phyloP scores from a whole-genome alignment of 2,888 invertebrate species.

The Escarpia spicata region DNA sequence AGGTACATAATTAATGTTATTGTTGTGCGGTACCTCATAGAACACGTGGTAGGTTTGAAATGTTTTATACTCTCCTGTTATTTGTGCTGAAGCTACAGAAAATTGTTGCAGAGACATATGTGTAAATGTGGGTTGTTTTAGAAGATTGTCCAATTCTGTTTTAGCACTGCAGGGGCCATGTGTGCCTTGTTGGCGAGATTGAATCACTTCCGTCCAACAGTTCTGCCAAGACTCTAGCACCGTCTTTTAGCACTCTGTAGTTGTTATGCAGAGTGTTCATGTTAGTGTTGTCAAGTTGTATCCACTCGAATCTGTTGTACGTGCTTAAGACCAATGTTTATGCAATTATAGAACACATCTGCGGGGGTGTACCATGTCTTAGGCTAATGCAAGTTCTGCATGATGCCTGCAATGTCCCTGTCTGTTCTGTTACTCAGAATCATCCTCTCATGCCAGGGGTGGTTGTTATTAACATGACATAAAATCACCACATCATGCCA shows the following conservation, averaged over 20 bases:
- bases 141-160: neutral
- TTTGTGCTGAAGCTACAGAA: conserved; percentile 21
- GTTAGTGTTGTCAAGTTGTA: neutral
- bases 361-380: neutral
- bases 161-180: neutral
- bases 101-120: neutral
- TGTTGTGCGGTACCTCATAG: neutral
- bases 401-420: conserved; percentile 1
- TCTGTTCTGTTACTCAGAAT: conserved; percentile 10
- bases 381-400: conserved; percentile 18
- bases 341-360: conserved; percentile 21
- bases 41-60: neutral
- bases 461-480: conserved; percentile 14
- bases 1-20: neutral
- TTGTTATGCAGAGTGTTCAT: conserved; percentile 8
- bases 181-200: conserved; percentile 19
- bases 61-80: neutral
- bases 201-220: conserved; percentile 21
- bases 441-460: conserved; percentile 13
- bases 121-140: neutral
- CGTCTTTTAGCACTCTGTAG: conserved; percentile 19
- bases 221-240: neutral
- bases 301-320: conserved; percentile 20
- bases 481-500: neutral
- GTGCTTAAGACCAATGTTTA: conserved; percentile 21